These are phyloP conservation scores for Hermatobates lingyangjiaoensis DNA, from an alignment of 1,140 invertebrate genomes.

Conservation along the genomic window DNA sequence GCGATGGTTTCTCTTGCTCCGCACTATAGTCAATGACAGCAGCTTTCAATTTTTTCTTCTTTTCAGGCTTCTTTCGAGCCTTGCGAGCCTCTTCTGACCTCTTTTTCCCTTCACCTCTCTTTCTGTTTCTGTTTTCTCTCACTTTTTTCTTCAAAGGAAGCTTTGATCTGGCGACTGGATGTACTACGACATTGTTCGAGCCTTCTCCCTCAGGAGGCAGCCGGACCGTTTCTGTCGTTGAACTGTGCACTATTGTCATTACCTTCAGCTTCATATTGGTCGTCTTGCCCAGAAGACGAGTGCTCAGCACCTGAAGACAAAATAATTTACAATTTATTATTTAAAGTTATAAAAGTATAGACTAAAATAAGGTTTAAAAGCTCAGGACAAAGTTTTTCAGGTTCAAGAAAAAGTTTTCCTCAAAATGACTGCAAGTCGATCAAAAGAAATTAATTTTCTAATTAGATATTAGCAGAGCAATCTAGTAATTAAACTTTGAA, in stretches of 20 bases:
- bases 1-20: conserved; percentile 19
- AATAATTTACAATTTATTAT: no score
- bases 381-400: no score
- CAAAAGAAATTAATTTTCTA: no score
- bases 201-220: conserved; percentile 47
- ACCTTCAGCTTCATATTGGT: conserved; percentile 59
- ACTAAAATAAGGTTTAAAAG: no score
- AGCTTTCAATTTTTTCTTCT: conserved; percentile 8
- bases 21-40: conserved; percentile 54
- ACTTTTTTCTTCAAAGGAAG: conserved; percentile 55
- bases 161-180: conserved; percentile 47
- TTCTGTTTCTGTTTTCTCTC: conserved; percentile 25
- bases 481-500: no score
- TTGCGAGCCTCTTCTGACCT: conserved; percentile 7
- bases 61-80: conserved; percentile 12
- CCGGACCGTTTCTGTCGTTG: conserved; percentile 62
- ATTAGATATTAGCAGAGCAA: no score
- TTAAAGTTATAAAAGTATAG: no score
- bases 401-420: no score
- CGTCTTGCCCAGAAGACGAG: conserved; percentile 51
- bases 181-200: conserved; percentile 40
- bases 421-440: no score
- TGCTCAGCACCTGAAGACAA: conserved; percentile 46
- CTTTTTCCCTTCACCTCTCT: conserved; percentile 3
- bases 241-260: conserved; percentile 67